Conservation (phyloP, 2,888 invertebrate genomes). For the Agriopis leucophaearia region DNA sequence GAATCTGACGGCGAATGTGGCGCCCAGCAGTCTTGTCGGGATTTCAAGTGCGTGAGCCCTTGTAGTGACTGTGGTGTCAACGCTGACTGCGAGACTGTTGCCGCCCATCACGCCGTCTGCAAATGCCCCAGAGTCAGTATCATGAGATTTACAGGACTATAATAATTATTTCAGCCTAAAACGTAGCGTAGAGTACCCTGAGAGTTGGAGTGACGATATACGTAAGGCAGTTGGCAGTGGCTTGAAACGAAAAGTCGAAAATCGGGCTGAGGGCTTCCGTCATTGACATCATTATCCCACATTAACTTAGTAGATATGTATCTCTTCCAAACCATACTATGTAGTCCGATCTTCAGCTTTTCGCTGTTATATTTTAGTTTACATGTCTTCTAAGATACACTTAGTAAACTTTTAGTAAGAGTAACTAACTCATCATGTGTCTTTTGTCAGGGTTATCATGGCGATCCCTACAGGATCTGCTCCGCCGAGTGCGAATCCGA, state of each 20-base stretch:
- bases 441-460: constrained; percentile 89
- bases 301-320: not conserved
- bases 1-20: constrained; percentile 92
- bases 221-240: too few relatives aligned
- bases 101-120: constrained; percentile 92
- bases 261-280: too few relatives aligned
- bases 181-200: too few relatives aligned
- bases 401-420: too few relatives aligned
- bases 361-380: not conserved
- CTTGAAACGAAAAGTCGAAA: too few relatives aligned
- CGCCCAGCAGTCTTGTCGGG: constrained; percentile 89
- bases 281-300: not conserved
- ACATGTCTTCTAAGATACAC: too few relatives aligned
- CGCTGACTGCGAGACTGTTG: constrained; percentile 91
- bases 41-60: constrained; percentile 91
- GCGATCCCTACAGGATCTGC: constrained; percentile 92
- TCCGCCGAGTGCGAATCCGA: constrained; percentile 93
- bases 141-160: not conserved
- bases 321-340: not conserved
- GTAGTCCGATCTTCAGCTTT: not conserved
- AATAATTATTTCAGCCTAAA: not conserved
- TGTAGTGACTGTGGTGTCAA: constrained; percentile 92
- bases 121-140: constrained; percentile 90
- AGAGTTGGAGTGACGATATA: too few relatives aligned
- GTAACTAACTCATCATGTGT: constrained; percentile 14